These are phyloP conservation scores for Malurus melanocephalus DNA, from an alignment of 2,113 vertebrate species.

Conservation along the genomic window DNA sequence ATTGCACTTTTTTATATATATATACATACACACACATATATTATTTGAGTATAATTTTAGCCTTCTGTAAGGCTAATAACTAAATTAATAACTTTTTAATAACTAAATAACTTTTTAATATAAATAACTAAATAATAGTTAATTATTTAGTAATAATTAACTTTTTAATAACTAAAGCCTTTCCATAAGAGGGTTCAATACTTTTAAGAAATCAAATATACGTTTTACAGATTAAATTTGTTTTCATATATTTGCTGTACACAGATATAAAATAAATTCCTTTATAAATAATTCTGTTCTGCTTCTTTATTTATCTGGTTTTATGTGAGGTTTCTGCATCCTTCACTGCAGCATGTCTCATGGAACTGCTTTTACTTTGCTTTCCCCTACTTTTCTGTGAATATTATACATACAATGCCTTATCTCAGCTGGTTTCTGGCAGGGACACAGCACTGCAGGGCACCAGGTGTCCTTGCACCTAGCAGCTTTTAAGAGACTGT, in stretches of 20 bases:
- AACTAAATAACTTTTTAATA: too few relatives aligned
- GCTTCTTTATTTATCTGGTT: background rate
- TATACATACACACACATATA: conserved; percentile 24
- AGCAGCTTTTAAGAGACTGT: background rate
- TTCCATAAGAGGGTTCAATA: conserved; percentile 58
- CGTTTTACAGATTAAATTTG: conserved; percentile 61
- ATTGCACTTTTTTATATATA: conserved; percentile 56
- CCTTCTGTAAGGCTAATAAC: too few relatives aligned
- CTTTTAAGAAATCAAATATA: conserved; percentile 63
- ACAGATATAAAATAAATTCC: conserved; percentile 72
- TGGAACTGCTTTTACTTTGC: background rate
- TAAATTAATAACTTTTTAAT: conserved; percentile 75
- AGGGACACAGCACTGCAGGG: background rate
- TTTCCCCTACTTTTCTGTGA: background rate
- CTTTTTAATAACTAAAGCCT: conserved; percentile 67
- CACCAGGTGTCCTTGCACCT: background rate
- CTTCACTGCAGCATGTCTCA: background rate
- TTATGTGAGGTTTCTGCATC: background rate
- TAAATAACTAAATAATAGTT: too few relatives aligned
- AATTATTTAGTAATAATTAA: too few relatives aligned
- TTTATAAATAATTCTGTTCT: conserved; percentile 64
- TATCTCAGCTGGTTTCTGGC: background rate
- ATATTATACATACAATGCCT: background rate
- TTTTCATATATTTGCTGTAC: conserved; percentile 76
- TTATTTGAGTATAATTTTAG: conserved; percentile 62